Conservation (phyloP, 2,797 vertebrate species). For the Oryzias dopingdopingensis region DNA sequence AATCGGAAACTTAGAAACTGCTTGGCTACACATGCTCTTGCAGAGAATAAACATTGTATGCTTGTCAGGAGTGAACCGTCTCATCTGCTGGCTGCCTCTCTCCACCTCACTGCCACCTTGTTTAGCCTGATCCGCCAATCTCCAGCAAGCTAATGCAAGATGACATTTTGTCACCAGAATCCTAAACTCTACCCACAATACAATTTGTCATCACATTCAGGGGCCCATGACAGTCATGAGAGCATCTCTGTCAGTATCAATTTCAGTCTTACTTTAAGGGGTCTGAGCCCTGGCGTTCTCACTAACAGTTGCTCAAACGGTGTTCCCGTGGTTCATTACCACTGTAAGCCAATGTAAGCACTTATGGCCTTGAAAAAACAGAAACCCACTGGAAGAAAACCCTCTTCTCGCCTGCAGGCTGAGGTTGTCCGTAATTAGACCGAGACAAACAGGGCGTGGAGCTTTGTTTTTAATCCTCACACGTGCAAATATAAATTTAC, state of each 20-base stretch:
- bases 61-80: slow-evolving; percentile 40
- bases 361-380: too few relatives aligned
- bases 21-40: slow-evolving; percentile 25
- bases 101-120: slow-evolving; percentile 70
- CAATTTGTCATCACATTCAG: slow-evolving; percentile 69
- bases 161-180: slow-evolving; percentile 73
- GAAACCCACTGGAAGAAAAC: background rate
- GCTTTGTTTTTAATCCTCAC: background rate
- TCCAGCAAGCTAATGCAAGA: slow-evolving; percentile 66
- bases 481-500: slow-evolving; percentile 8
- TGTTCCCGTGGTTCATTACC: slow-evolving; percentile 46
- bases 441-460: background rate
- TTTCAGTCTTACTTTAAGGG: slow-evolving; percentile 63
- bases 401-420: slow-evolving; percentile 12
- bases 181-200: slow-evolving; percentile 66
- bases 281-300: slow-evolving; percentile 38
- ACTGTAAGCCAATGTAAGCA: slow-evolving; percentile 19
- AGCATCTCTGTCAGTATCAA: slow-evolving; percentile 68
- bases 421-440: background rate
- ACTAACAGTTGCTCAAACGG: slow-evolving; percentile 51
- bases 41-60: slow-evolving; percentile 22
- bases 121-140: slow-evolving; percentile 68
- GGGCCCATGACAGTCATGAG: slow-evolving; percentile 66
- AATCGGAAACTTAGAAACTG: slow-evolving; percentile 19
- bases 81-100: slow-evolving; percentile 45